Evolutionary conservation across 2,113 vertebrate genomes (phyloP), one percentile per base, ranked within the genome.

Genomic region (Anoplopoma fimbria): DNA sequence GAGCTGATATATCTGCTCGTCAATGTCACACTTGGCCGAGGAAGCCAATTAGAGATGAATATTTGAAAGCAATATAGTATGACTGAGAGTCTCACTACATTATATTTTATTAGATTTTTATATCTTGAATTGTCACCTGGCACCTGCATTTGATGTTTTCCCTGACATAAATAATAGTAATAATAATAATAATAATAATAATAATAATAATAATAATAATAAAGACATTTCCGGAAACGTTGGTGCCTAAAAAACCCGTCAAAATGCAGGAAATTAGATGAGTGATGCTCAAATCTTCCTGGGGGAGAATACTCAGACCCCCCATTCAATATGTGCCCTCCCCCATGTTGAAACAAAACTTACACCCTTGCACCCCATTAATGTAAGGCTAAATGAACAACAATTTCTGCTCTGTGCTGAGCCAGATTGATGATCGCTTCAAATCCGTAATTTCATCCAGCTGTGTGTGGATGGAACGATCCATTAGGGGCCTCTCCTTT

Each of bases 371-470:
- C n/a, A 51, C 7, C 23, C 9, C 9, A 25, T 12, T n/a, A 25
- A 25, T 51, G 49, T 51, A 23, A 51, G 27, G 33, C 51, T 53
- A 75, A 72, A 42, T 60, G 38, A 31, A 38, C 34, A 36, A 33
- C 27, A 71, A 34, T 69, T 51, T 57, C 7, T 72, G 53, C 3
- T 58, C 34, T 38, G 55, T 63, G 62, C 23, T 69, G 23, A 69
- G n/a, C 14, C 36, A 69, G 64, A 84, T 79, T 75, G 68, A 79
- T 79, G 63, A 31, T 21, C 74, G 70, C 64, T 38, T 45, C 67
- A 69, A 60, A 88, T 80, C 47, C 77, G 76, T 63, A 63, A 58
- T 83, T 77, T 79, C 65, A 85, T 76, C 64, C 53, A 62, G 9
- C 60, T 57, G 34, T 75, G 64, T 79, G 71, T 47, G 45, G 21